Base-by-base conservation (phyloP, 2,888 invertebrate genomes). In the Dolichopus griseipennis region DNA sequence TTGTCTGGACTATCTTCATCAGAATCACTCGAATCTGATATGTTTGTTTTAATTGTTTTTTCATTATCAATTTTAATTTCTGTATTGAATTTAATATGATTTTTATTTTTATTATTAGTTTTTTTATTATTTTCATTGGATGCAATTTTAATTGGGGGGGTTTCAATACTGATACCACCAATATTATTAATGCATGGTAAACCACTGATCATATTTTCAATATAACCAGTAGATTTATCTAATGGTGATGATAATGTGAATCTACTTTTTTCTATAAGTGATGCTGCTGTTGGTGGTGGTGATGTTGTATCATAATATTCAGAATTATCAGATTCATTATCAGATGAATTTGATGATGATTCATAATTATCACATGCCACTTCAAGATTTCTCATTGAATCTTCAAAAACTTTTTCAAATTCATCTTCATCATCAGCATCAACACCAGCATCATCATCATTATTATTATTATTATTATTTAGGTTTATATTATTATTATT, bases 311-410 rank as follows among this genome's bases (percentile, higher is more conserved):
- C 33, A 64, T 18, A 34, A 34, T 33, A 64, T 34, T 64, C 37
- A 37, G 9, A 34, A 34, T 33, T n/a, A n/a, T 64, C 37, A 20
- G 64, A 64, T 27, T 64, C 64, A 27, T 15, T 15, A 27, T 27
- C 64, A 27, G 27, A 10, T 64, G 27, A 27, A 27, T 27, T 27
- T 8, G 33, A 33, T 64, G 64, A 64, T 2, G 78, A 74, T 67
- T 81, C 80, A 61, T 80, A 80, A 68, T 78, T 79, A 71, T 81
- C 79, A 12, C 70, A 67, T 21, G 61, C 68, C 65, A 71, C 72
- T 67, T 82, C 81, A 70, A 82, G 69, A 69, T 78, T 77, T 61
- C 76, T 78, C 79, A 81, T 80, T n/a, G 81, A 80, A 15, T 76
- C 76, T 61, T 80, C 81, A 66, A 81, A 80, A 22, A 74, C 74